Conservation (phyloP, 2,113 vertebrate species). For the Gopherus flavomarginatus region DNA sequence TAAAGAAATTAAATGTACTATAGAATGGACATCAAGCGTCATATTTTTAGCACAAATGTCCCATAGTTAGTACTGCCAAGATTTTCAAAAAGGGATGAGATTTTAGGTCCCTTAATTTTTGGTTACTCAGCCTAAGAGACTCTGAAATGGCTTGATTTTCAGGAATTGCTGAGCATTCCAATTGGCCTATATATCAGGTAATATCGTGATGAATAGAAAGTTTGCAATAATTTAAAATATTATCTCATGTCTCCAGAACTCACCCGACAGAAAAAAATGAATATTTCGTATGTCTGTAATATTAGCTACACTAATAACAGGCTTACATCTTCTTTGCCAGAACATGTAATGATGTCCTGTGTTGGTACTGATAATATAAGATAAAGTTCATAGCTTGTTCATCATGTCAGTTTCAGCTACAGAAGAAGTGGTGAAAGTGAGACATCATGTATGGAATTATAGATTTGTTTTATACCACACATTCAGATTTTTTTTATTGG, state of each 20-base stretch:
- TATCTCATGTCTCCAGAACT: not conserved
- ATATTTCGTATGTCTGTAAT: not conserved
- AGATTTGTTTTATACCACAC: slow-evolving; percentile 11
- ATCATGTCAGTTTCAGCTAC: slow-evolving; percentile 29
- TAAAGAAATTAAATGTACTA: not conserved
- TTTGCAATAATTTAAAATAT: not conserved
- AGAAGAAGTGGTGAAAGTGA: slow-evolving; percentile 8
- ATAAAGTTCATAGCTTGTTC: fast-evolving
- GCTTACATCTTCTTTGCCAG: not conserved
- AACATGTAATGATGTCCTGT: not conserved
- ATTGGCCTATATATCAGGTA: not conserved
- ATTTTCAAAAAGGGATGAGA: not conserved
- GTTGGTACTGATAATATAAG: not conserved
- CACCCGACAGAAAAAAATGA: not conserved
- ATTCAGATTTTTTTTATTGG: slow-evolving; percentile 26
- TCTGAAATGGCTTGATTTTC: not conserved
- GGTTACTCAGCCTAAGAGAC: not conserved
- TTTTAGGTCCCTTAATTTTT: not conserved
- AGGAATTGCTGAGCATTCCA: not conserved
- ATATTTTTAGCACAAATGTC: not conserved
- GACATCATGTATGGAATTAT: not conserved
- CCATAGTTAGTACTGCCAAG: not conserved
- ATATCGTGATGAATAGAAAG: not conserved
- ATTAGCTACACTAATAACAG: not conserved
- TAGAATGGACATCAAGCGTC: not conserved